A percentile compares a stretch with the other conserved stretches of the same genome.
Conservation (phyloP, 1,140 invertebrate genomes). For the Euglossa dilemma region DNA sequence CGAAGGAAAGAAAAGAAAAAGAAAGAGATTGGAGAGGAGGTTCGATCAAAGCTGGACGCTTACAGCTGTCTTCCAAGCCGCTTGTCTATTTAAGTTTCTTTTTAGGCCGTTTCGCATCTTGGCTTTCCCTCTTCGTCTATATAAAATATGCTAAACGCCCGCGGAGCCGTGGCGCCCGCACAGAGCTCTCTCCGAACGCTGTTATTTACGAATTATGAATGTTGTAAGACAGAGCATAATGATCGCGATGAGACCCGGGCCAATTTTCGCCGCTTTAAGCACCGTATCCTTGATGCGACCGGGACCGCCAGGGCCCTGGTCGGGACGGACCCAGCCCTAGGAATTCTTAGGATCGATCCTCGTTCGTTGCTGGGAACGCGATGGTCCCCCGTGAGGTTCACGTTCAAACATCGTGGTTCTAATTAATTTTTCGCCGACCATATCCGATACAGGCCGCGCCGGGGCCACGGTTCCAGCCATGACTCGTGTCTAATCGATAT, state of each 20-base stretch:
- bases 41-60: slow-evolving; percentile 4
- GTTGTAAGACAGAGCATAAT: slow-evolving; percentile 73
- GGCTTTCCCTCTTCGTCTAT: slow-evolving; percentile 41
- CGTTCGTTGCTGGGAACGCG: neutral
- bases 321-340: slow-evolving; percentile 13
- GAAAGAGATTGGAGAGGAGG: neutral
- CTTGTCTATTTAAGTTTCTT: slow-evolving; percentile 38
- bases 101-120: slow-evolving; percentile 37
- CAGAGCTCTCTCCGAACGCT: slow-evolving; percentile 54
- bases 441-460: too few species aligned
- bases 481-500: too few species aligned
- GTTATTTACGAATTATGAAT: slow-evolving; percentile 79
- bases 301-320: neutral
- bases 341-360: slow-evolving; percentile 47
- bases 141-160: slow-evolving; percentile 76
- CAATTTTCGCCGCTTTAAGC: slow-evolving; percentile 68
- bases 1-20: neutral
- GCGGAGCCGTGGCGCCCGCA: slow-evolving; percentile 51
- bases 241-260: slow-evolving; percentile 53
- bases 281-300: slow-evolving; percentile 52
- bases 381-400: neutral
- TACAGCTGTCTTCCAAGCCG: slow-evolving; percentile 17
- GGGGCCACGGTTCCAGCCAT: too few species aligned
- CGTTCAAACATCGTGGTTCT: neutral
- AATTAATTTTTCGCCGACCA: slow-evolving; percentile 20